phyloP scores from a whole-genome alignment of 2,888 invertebrate genomes.

The Enoplolaimus lenunculus region DNA sequence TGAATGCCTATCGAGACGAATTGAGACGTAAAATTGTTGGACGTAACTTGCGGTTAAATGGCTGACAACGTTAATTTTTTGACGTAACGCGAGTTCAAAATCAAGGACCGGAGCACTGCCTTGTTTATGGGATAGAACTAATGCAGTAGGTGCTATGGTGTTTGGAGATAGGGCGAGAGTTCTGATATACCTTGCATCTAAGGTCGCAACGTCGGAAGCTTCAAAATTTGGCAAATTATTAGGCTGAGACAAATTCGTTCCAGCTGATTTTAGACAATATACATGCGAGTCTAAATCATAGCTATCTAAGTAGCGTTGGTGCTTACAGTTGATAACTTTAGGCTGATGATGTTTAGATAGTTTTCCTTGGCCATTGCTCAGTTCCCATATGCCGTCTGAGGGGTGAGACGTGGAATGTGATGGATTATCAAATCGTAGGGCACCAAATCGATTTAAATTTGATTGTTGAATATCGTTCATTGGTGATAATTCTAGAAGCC shows the following conservation, averaged over 20 bases:
- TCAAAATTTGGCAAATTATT: no score
- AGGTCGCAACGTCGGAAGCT: neutral
- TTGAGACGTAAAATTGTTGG: neutral
- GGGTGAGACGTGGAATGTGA: no score
- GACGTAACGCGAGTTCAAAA: constrained; percentile 1
- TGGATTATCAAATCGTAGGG: neutral
- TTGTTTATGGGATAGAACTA: neutral
- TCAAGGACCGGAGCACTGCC: constrained; percentile 3
- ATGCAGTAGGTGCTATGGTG: neutral
- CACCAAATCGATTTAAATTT: neutral
- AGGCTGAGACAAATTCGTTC: neutral
- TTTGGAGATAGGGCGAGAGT: neutral
- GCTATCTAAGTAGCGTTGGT: constrained; percentile 1
- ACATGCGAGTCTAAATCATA: neutral
- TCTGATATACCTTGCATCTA: neutral
- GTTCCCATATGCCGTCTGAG: neutral
- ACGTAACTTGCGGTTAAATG: constrained; percentile 11
- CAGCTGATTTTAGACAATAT: neutral
- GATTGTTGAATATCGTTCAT: constrained; percentile 1
- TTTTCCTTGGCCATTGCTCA: neutral
- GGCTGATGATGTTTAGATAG: constrained; percentile 1
- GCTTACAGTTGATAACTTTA: constrained; percentile 1
- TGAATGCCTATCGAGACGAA: constrained; percentile 5
- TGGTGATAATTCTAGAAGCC: neutral
- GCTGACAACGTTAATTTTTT: constrained; percentile 8